These are phyloP conservation scores for Plebejus anna DNA, from an alignment of 2,888 invertebrate species.

Conservation along the genomic window DNA sequence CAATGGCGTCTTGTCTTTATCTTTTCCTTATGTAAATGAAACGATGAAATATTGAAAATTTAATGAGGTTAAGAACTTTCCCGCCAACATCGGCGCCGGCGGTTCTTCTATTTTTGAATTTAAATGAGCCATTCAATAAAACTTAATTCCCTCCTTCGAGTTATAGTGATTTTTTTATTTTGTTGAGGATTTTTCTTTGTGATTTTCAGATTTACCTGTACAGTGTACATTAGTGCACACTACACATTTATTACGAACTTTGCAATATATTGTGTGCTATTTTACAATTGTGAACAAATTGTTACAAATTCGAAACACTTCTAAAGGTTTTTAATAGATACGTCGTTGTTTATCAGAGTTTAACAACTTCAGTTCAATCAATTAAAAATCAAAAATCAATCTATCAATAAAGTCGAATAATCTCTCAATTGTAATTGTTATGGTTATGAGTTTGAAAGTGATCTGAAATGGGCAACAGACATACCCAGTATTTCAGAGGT, in stretches of 20 bases:
- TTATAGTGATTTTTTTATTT: conserved; percentile 21
- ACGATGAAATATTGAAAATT: conserved; percentile 58
- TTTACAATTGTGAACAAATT: too few relatives aligned
- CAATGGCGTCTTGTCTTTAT: conserved; percentile 74
- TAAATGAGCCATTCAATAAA: conserved; percentile 20
- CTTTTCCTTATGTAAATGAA: conserved; percentile 76
- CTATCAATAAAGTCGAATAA: too few relatives aligned
- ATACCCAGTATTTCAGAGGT: not conserved
- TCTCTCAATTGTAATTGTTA: not conserved
- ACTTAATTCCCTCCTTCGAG: conserved; percentile 2
- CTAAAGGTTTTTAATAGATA: too few relatives aligned
- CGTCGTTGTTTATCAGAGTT: too few relatives aligned
- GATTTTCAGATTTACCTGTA: not conserved
- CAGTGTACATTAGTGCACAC: not conserved
- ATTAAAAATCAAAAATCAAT: too few relatives aligned
- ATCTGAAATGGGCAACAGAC: not conserved
- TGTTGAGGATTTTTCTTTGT: not conserved
- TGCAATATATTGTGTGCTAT: not conserved
- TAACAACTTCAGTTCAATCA: too few relatives aligned
- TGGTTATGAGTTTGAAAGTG: not conserved
- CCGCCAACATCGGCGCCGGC: conserved; percentile 55
- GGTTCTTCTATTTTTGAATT: conserved; percentile 26
- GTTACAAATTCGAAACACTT: too few relatives aligned
- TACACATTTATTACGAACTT: not conserved
- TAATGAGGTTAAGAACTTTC: conserved; percentile 74